phyloP scores from a whole-genome alignment of 30 jellyfish, hydroid and myxozoan species.

The Hydractinia echinata region DNA sequence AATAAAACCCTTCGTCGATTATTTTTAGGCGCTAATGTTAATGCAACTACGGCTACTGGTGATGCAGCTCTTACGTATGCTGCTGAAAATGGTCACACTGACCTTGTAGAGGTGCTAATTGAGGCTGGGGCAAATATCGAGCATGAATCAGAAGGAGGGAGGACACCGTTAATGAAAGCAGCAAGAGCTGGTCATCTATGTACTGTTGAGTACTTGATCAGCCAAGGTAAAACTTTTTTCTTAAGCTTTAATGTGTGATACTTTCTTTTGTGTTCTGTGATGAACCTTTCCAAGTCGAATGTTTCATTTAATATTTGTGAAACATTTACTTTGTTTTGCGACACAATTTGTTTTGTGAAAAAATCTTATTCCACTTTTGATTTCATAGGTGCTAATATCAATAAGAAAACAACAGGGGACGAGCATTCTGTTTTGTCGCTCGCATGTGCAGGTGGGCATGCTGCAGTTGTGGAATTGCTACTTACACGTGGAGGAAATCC shows the following conservation, averaged over 20 bases:
- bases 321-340: neutral
- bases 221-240: slow-evolving; percentile 50
- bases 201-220: slow-evolving; percentile 74
- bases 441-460: slow-evolving; percentile 97
- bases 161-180: slow-evolving; percentile 95
- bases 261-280: neutral
- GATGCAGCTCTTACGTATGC: slow-evolving; percentile 96
- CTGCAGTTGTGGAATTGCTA: slow-evolving; percentile 76
- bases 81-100: slow-evolving; percentile 94
- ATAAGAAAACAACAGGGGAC: slow-evolving; percentile 56
- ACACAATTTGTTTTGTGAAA: no score
- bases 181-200: slow-evolving; percentile 96
- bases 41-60: slow-evolving; percentile 92
- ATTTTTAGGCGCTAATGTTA: slow-evolving; percentile 76
- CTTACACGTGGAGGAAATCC: slow-evolving; percentile 91
- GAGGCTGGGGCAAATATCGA: slow-evolving; percentile 87
- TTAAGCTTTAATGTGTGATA: neutral
- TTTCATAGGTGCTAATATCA: slow-evolving; percentile 37
- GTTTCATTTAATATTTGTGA: neutral
- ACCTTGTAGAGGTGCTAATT: slow-evolving; percentile 77
- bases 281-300: neutral
- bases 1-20: neutral
- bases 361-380: neutral
- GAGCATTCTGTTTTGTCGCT: slow-evolving; percentile 89
- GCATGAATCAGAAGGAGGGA: slow-evolving; percentile 95